A percentile compares a stretch with the other conserved stretches of the same genome.
Evolutionary conservation across 2,113 vertebrate species (phyloP).

Genomic region (Tragelaphus buxtoni): DNA sequence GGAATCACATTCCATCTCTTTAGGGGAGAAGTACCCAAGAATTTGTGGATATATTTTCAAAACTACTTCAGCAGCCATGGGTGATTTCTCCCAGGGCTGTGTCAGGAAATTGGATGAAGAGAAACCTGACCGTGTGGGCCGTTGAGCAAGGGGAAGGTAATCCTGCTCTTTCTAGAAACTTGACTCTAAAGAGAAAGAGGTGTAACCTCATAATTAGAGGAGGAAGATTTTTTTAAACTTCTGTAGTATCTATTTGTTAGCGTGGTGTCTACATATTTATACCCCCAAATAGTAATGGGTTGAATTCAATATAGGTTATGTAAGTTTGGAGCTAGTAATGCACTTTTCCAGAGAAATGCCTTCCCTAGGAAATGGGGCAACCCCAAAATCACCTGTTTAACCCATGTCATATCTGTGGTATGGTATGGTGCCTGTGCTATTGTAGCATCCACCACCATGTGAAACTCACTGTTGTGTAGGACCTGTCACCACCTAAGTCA

Average conservation of each 20-base stretch:
- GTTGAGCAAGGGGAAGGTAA: not conserved
- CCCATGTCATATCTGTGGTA: not conserved
- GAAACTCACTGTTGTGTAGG: not conserved
- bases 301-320: not conserved
- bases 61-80: not conserved
- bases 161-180: not conserved
- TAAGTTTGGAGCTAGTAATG: not conserved
- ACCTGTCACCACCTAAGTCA: not conserved
- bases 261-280: not conserved
- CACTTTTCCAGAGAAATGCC: not conserved
- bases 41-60: not conserved
- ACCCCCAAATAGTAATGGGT: not conserved
- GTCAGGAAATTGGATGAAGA: not conserved
- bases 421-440: not conserved
- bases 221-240: not conserved
- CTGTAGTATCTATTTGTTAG: not conserved
- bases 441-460: not conserved
- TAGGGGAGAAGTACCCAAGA: not conserved
- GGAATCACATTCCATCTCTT: not conserved
- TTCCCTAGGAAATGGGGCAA: not conserved
- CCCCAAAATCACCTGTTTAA: not conserved
- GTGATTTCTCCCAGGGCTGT: not conserved
- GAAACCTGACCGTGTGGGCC: not conserved
- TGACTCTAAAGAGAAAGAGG: not conserved
- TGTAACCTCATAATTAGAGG: not conserved